Conservation (phyloP, 2,888 invertebrate genomes). For the Acronicta alni region DNA sequence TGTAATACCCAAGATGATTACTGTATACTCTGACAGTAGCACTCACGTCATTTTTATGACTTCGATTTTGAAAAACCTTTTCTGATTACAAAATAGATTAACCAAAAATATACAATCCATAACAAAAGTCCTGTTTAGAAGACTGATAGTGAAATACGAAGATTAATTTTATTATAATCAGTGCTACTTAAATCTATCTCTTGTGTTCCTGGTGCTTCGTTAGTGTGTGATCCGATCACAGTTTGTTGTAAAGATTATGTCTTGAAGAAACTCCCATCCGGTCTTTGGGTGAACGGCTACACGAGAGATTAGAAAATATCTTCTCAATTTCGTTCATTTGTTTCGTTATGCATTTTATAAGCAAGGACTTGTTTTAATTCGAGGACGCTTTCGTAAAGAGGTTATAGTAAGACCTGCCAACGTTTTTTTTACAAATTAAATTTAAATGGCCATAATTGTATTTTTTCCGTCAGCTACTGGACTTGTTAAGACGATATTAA, state of each 20-base stretch:
- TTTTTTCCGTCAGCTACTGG: background rate
- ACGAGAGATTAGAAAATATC: conserved; percentile 64
- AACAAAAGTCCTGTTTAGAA: conserved; percentile 62
- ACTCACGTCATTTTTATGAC: no score
- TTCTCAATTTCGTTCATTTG: background rate
- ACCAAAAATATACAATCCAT: conserved; percentile 34
- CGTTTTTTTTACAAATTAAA: background rate
- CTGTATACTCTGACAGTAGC: no score
- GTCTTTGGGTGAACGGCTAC: conserved; percentile 71
- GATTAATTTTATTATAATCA: conserved; percentile 72
- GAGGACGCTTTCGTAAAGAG: background rate
- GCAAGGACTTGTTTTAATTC: background rate
- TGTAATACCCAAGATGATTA: no score
- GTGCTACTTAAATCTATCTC: conserved; percentile 81
- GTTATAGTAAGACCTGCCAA: background rate
- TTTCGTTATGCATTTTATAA: background rate
- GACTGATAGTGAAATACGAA: conserved; percentile 65
- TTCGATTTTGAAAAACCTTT: no score
- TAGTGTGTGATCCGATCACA: conserved; percentile 85
- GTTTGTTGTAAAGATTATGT: conserved; percentile 89
- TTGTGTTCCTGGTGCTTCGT: conserved; percentile 80
- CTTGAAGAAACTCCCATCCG: conserved; percentile 86
- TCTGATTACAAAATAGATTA: background rate
- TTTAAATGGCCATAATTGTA: background rate
- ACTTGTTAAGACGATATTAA: background rate